Base-by-base conservation (phyloP, 2,113 vertebrate species). In the Psophia crepitans region DNA sequence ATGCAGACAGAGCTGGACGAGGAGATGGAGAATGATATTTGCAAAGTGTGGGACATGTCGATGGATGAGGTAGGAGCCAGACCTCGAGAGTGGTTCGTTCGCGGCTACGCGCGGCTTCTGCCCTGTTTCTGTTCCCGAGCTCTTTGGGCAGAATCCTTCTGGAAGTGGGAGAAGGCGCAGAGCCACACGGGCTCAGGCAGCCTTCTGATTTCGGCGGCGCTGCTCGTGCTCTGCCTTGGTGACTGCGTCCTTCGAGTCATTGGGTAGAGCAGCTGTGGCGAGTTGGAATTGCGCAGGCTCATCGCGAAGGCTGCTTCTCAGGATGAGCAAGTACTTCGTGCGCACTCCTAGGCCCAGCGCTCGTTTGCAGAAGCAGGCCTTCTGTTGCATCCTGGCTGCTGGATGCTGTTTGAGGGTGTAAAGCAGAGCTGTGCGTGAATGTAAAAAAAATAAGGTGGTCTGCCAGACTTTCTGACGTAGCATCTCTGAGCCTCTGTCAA, bases 31-130 rank as follows among this genome's bases (percentile, higher is more conserved):
- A 99, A 99, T 33, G 99, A 99, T 66, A 98, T 99, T 26, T 99
- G 99, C 97, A 99, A 98, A 98, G 98, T 99, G n/a, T 99, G 99
- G 99, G 99, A 99, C 96, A 99, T 99, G 99, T 99, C 99, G 6
- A 99, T 99, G 99, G 99, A 99, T 76, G 98, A 99, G 99, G 99
- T 99, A 97, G 53, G 85, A 30, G 53, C 26, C 18, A 0, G 32
- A 21, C 21, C 28, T 57, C 5, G 22, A 15, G 32, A 15, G 61
- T 13, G 21, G 37, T 43, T 43, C 43, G 16, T 6, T 61, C 43
- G 4, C 21, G 15, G 37, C 30, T 32, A 1, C 3, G 5, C 39
- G 56, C 6, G 5, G 18, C 26, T 10, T 7, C 20, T 68, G 84
- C 37, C 61, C 4, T 3, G 10, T 1, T 23, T 21, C 26, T 58